A percentile compares a stretch with the other conserved stretches of the same genome.
Conservation (phyloP, 2,888 invertebrate genomes). For the Hermodice carunculata region DNA sequence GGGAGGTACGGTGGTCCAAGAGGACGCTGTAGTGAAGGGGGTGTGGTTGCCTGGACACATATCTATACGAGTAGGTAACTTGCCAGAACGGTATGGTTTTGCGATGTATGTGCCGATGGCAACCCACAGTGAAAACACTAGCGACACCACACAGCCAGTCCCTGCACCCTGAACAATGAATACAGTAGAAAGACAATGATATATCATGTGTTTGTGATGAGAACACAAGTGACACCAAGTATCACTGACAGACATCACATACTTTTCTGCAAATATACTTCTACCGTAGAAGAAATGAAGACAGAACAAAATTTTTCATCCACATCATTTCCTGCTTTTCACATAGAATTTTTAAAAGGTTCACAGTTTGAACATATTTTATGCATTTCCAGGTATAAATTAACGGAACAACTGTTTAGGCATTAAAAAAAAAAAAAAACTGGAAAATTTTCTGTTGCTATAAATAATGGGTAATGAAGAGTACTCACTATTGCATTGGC, state of each 20-base stretch:
- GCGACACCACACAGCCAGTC: constrained; percentile 31
- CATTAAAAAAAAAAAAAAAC: neutral
- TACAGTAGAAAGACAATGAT: too few species aligned
- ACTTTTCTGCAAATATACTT: too few species aligned
- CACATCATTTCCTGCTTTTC: too few species aligned
- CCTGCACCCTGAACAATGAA: constrained; percentile 37
- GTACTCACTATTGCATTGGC: constrained; percentile 36
- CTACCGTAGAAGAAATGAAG: too few species aligned
- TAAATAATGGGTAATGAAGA: neutral
- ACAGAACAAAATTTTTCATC: too few species aligned
- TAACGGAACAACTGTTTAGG: too few species aligned
- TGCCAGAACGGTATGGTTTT: constrained; percentile 15
- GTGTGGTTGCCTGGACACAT: constrained; percentile 12
- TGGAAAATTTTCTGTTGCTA: neutral
- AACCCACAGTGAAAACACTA: constrained; percentile 39
- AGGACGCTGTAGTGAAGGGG: neutral
- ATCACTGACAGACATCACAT: neutral
- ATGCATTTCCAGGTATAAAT: too few species aligned
- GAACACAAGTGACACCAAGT: neutral
- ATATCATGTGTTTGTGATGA: too few species aligned
- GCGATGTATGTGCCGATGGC: constrained; percentile 37
- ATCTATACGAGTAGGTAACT: constrained; percentile 23
- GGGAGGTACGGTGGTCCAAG: neutral
- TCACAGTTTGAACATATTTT: too few species aligned
- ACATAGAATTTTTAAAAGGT: too few species aligned